Conservation (phyloP, 2,113 vertebrate species). For the Plestiodon gilberti region DNA sequence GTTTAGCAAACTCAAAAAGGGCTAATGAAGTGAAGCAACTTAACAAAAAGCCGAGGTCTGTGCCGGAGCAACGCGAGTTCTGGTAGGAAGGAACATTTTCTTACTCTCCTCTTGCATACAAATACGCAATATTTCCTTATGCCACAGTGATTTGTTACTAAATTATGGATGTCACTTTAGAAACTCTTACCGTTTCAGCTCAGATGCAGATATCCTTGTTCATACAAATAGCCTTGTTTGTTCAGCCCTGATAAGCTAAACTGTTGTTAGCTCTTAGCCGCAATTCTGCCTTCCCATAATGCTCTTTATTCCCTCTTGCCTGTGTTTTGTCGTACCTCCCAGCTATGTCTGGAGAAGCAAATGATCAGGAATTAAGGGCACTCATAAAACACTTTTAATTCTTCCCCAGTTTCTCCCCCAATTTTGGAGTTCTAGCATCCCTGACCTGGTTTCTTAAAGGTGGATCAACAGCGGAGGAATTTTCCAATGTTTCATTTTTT, state of each 20-base stretch:
- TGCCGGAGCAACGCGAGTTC: not conserved
- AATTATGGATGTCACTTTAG: not conserved
- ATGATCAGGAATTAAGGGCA: not conserved
- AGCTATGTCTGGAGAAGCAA: not conserved
- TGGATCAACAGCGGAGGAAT: too few relatives aligned
- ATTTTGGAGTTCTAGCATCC: too few relatives aligned
- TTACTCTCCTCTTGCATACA: not conserved
- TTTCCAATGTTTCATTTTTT: too few relatives aligned
- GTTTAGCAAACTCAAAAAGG: not conserved
- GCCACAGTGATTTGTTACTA: not conserved
- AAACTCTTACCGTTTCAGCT: not conserved
- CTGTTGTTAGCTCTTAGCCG: accelerated
- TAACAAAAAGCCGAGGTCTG: not conserved
- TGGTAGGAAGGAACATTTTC: accelerated
- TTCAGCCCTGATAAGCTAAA: not conserved
- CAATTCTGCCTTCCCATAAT: accelerated
- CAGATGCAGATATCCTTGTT: not conserved
- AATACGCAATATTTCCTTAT: not conserved
- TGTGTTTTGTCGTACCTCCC: not conserved
- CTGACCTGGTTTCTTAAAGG: too few relatives aligned
- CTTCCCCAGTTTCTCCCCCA: too few relatives aligned
- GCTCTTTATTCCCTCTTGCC: not conserved
- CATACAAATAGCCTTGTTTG: accelerated
- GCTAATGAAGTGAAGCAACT: not conserved
- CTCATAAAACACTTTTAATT: too few relatives aligned